Evolutionary conservation across 2,888 invertebrate genomes (phyloP), one percentile per base, ranked within the genome.

Genomic region (Coenonympha arcania): DNA sequence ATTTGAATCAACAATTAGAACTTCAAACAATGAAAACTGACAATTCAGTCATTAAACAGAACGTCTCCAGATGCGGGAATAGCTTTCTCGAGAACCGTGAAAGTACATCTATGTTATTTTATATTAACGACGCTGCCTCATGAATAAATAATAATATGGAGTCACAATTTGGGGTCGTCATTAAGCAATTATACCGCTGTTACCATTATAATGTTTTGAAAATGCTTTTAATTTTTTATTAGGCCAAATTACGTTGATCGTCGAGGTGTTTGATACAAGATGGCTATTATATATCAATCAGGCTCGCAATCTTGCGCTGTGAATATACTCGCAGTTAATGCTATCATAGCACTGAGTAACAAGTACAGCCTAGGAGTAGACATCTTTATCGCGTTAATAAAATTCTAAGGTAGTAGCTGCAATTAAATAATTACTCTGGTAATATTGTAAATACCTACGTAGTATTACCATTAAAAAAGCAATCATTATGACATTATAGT

Each of bases 201-300:
- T 81, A 78, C 69, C 76, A 79, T 77, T 77, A 81, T 73, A 66
- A 80, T 78, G 76, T 81, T 84, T 79, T 82, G 63, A 69, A 81
- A 84, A 82, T 77, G 82, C 80, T 82, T 85, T 86, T 82, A 84
- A 84, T 82, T 85, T 85, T 86, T 85, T 85, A 85, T 81, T 78
- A 76, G 76, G 70, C 63, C 73, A 75, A 77, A 82, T 81, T 80
- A 78, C 76, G 69, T 65, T 76, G 56, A 58, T 60, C 65, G 71
- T 64, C 64, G 72, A 82, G 79, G 85, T 81, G 83, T 82, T 69
- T 64, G 67, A 71, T 71, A 71, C 68, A 76, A 74, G 73, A 66
- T 62, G 50, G 62, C 76, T 68, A 83, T 84, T 85, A 85, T 81
- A 85, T 84, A 84, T 81, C 83, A 82, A 83, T 85, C 82, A 80